These are phyloP conservation scores for Tortricodes alternella DNA, from an alignment of 2,888 invertebrate species.

Conservation along the genomic window DNA sequence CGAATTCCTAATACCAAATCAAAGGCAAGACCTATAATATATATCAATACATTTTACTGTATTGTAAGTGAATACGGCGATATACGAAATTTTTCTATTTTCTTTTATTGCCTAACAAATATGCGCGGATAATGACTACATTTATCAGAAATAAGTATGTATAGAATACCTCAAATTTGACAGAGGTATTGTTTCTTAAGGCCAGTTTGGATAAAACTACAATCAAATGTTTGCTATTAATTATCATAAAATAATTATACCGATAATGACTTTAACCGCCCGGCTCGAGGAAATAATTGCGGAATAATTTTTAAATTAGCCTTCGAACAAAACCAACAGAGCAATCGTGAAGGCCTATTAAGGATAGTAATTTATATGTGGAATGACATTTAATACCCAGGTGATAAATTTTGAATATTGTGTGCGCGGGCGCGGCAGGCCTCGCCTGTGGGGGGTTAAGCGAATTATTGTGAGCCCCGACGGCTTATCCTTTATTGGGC, in stretches of 20 bases:
- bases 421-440: conserved; percentile 46
- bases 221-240: not conserved
- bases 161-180: no score
- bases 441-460: conserved; percentile 63
- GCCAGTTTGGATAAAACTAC: not conserved
- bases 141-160: no score
- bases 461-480: conserved; percentile 52
- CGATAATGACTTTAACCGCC: not conserved
- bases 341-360: conserved; percentile 54
- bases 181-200: no score
- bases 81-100: no score
- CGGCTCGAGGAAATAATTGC: conserved; percentile 40
- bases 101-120: no score
- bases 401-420: conserved; percentile 63
- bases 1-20: no score
- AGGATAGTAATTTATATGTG: conserved; percentile 62
- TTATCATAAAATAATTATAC: conserved; percentile 10
- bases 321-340: conserved; percentile 48
- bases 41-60: no score
- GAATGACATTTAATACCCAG: conserved; percentile 67
- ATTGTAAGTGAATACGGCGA: no score
- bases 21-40: no score
- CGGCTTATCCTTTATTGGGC: conserved; percentile 67
- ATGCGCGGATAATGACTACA: no score
- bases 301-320: conserved; percentile 58